Evolutionary conservation across 1,140 invertebrate species (phyloP), one percentile per base, ranked within the genome.

Genomic region (Notospermus geniculatus): DNA sequence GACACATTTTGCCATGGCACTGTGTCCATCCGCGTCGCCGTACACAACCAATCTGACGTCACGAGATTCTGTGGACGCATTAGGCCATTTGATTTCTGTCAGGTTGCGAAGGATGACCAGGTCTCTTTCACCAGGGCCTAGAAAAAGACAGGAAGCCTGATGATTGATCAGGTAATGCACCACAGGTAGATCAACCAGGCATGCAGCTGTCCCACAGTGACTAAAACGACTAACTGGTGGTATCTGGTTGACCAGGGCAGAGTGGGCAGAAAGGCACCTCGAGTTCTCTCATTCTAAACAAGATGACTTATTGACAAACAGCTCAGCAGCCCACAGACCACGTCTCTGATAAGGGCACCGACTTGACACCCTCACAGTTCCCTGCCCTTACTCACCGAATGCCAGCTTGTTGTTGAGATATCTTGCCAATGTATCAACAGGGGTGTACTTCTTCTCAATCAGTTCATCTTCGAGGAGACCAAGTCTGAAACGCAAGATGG

Each of bases 1-100:
- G 5, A 99, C 97, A 19, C 94, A 97, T 72, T 92, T 89, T 0
- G 96, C 93, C 97, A 99, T 99, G 4, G 97, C 97, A 0, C 95
- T 97, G 75, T 92, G 91, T 17, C 91, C 90, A 53, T 62, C 86
- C 5, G 13, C 75, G 54, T 96, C 90, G 0, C 97, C 97, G 71
- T 99, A 97, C 30, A 90, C 88, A 0, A 98, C 92, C 78, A 99
- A 86, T 73, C 93, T 95, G 54, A 99, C 92, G 39, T 92, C 90
- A 57, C 92, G 87, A 23, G 86, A 78, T 83, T 98, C 95, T 60
- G 86, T 64, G 45, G 85, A 87, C 13, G 89, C 89, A 75, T 97
- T 91, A 1, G 92, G 90, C 92, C 95, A 97, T 50, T 89, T 85
- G 63, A 98, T 92, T 17, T 88, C 90, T 43, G 99, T 84, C 66